Conservation (phyloP, 2,888 invertebrate genomes). For the Archaeoteleia sp. region DNA sequence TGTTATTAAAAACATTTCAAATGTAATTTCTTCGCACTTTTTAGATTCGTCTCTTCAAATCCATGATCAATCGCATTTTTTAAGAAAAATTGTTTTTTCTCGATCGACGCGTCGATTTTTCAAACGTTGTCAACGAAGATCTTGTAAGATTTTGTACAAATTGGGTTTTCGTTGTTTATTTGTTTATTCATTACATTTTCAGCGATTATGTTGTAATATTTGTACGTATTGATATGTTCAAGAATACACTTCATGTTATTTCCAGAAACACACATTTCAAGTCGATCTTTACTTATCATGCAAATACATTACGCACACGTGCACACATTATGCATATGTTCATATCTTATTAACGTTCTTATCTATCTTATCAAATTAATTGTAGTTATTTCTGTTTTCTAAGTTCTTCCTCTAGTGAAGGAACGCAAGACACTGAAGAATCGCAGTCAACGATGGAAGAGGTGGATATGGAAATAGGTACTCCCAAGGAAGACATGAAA, state of each 20-base stretch:
- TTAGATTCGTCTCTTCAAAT: slow-evolving; percentile 43
- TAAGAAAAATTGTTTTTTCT: slow-evolving; percentile 39
- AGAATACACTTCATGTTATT: too few species aligned
- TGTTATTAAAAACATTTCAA: slow-evolving; percentile 18
- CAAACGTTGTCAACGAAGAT: slow-evolving; percentile 14
- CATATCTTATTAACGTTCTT: too few species aligned
- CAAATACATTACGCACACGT: too few species aligned
- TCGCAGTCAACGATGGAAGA: slow-evolving; percentile 74
- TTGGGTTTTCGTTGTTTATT: slow-evolving; percentile 20
- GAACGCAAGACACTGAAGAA: slow-evolving; percentile 73
- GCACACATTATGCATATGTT: too few species aligned
- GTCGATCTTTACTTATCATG: too few species aligned
- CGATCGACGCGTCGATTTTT: slow-evolving; percentile 33
- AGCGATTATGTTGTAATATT: too few species aligned
- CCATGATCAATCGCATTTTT: slow-evolving; percentile 43
- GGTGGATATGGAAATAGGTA: slow-evolving; percentile 70
- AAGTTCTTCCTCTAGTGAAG: slow-evolving; percentile 75
- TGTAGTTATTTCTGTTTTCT: slow-evolving; percentile 32
- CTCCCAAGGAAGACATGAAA: slow-evolving; percentile 68
- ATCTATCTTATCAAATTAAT: too few species aligned
- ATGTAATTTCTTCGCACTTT: slow-evolving; percentile 38
- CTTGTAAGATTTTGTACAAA: slow-evolving; percentile 30
- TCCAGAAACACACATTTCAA: too few species aligned
- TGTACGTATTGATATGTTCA: too few species aligned
- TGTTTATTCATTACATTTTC: too few species aligned